Evolutionary conservation across 2,113 vertebrate genomes (phyloP).

Genomic region (Meleagris gallopavo): DNA sequence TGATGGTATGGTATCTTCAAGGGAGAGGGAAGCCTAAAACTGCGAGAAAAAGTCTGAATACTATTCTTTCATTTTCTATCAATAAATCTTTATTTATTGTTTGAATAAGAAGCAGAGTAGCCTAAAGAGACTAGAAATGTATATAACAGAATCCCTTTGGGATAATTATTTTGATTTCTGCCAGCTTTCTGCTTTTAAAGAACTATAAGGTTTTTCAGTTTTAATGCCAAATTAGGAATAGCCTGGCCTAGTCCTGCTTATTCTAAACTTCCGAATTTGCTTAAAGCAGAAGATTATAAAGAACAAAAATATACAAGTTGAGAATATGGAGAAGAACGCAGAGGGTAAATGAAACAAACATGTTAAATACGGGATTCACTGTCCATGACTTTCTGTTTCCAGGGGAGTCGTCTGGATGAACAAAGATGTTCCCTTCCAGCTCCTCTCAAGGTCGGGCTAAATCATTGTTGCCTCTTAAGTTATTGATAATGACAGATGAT

Average conservation of each 20-base stretch:
- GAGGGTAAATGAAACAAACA: neutral
- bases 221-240: neutral
- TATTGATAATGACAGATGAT: conserved; percentile 6
- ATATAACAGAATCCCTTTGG: neutral
- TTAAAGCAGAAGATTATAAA: neutral
- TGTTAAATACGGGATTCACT: neutral
- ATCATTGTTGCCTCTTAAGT: neutral
- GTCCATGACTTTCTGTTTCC: conserved; percentile 42
- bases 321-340: neutral
- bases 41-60: neutral
- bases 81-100: neutral
- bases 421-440: conserved; percentile 89
- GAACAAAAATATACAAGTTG: neutral
- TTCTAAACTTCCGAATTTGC: neutral
- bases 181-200: neutral
- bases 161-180: neutral
- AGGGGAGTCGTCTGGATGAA: conserved; percentile 89
- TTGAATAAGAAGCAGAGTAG: neutral
- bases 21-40: neutral
- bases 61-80: neutral
- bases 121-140: neutral
- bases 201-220: neutral
- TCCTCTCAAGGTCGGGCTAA: conserved; percentile 83
- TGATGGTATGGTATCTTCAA: neutral
- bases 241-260: neutral